Evolutionary conservation across 2,113 vertebrate species (phyloP), one percentile per base, ranked within the genome.

Genomic region (Patagioenas fasciata): DNA sequence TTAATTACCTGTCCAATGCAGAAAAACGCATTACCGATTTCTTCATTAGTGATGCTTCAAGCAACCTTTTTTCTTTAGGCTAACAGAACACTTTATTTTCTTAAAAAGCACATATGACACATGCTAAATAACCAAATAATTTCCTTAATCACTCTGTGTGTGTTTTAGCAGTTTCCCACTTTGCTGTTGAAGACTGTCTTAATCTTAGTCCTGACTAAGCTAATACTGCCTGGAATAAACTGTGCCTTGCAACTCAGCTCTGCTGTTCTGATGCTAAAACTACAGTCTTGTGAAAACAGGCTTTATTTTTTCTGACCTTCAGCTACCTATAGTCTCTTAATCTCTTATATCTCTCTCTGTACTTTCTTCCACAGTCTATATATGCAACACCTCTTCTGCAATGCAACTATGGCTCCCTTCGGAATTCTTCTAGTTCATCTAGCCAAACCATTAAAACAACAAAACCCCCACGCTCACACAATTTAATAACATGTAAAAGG

Each of bases 1-100:
- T 88, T 88, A 94, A 83, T 88, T 81, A 85, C 72, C 84, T 69
- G 74, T 57, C 66, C 85, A 88, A 67, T 17, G 54, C 72, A 95
- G 80, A 61, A 88, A 78, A 34, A 84, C 0, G 1, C 83, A 74
- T 48, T 79, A 56, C 57, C 61, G 57, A 90, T 78, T 93, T 67
- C 69, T 84, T 91, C 78, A 89, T 64, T 44, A 89, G 42, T 25
- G 32, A 81, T 79, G 56, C 83, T 75, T 93, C 86, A 56, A 91
- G 83, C 65, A 91, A 80, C n/a, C 32, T 44, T 79, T 90, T 78
- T 71, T 23, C 77, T 89, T 84, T 12, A 93, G 61, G 47, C 32
- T 71, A 86, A 51, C 24, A 80, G 70, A 94, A 42, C 28, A 51
- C 17, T 42, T n/a, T 1, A 31, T 81, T 95, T 84, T 86, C 86